Evolutionary conservation across 2,888 invertebrate species (phyloP), one percentile per base, ranked within the genome.

Genomic region (Pyrrhosoma nymphula): DNA sequence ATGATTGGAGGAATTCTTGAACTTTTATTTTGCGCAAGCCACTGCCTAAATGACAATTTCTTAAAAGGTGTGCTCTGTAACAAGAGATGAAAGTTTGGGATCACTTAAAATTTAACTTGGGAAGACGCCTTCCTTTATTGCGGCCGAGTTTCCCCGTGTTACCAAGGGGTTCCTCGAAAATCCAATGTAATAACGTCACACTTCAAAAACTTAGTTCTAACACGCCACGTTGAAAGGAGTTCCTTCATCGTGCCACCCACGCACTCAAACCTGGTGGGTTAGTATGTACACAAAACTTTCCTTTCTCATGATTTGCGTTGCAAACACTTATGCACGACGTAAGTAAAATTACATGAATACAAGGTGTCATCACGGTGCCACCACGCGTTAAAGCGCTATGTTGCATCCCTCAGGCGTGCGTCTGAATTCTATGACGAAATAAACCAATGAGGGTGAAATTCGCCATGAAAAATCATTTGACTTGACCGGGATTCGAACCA

Each of bases 141-240:
- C 16, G 82, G 82, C 30, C 10, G 18, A 30, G 14, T 35, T 69
- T 30, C 82, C 82, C 12, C 14, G 82, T 82, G 82, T 35, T 35
- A 82, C 14, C 35, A 20, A 35, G 35, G 47, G 35, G 82, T 82
- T 82, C 82, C 82, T 14, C 82, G 82, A 82, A 82, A 35, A 82
- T 82, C 82, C 30, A 18, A 30, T 82, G 82, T 82, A 82, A 82
- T 82, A 82, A 82, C 82, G 82, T 82, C 82, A 82, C 82, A 16
- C 82, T 35, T 82, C 82, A 82, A 82, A 69, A 82, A 82, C 82
- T 82, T 82, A 82, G 12, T n/a, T 12, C 82, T 2, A 82, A 82
- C 82, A 35, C 26, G 82, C 82, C 82, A 35, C 82, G 30, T 16
- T 82, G 30, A 82, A 82, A 35, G 35, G 82, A 12, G 82, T 18